phyloP scores from a whole-genome alignment of 2,888 invertebrate genomes.

The Arrhopalites spinosus region DNA sequence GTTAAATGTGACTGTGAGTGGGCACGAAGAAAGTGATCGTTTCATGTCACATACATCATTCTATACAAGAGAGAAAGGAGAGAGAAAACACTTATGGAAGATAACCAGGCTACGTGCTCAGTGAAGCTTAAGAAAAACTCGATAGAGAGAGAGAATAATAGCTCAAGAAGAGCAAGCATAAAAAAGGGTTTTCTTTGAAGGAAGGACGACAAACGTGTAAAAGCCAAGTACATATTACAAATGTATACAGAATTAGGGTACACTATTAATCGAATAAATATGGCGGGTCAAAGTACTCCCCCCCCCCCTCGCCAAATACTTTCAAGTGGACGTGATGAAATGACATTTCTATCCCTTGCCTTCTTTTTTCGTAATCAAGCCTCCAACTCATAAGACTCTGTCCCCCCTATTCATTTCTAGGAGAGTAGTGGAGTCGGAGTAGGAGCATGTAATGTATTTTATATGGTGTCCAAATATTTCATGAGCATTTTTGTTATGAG shows the following conservation, averaged over 20 bases:
- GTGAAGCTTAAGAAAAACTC: background rate
- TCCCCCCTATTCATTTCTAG: too few relatives aligned
- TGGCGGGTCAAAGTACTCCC: conserved; percentile 10
- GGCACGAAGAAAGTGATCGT: conserved; percentile 24
- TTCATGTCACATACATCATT: conserved; percentile 27
- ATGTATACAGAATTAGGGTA: background rate
- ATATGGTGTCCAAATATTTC: conserved; percentile 56
- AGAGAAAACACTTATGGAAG: background rate
- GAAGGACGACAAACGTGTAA: conserved; percentile 1
- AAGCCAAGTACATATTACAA: background rate
- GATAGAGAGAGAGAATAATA: background rate
- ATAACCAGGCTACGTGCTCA: background rate
- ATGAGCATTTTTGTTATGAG: conserved; percentile 55
- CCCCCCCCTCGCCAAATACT: too few relatives aligned
- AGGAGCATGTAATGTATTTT: too few relatives aligned
- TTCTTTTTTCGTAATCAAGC: conserved; percentile 46
- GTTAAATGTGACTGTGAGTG: background rate
- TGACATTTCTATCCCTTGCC: conserved; percentile 54
- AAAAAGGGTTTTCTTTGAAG: background rate
- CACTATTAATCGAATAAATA: conserved; percentile 21
- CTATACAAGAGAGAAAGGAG: background rate
- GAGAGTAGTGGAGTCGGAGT: conserved; percentile 22
- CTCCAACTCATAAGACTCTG: background rate
- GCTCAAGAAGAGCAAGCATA: background rate
- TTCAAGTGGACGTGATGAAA: conserved; percentile 48